Evolutionary conservation across 1,140 invertebrate species (phyloP).

Genomic region (Oryctes rhinoceros): DNA sequence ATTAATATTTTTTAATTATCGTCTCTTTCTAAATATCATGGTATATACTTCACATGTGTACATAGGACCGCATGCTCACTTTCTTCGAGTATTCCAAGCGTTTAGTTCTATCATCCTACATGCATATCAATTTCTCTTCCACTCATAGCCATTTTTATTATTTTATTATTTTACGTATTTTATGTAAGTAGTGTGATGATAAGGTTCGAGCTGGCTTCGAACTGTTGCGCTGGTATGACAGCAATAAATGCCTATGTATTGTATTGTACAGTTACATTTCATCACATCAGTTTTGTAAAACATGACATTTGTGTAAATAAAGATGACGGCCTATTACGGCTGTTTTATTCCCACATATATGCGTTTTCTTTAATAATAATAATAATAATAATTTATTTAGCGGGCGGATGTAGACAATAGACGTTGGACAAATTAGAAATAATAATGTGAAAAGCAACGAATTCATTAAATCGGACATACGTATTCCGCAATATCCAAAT

Average conservation of each 20-base stretch:
- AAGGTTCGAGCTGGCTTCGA: slow-evolving; percentile 46
- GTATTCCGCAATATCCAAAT: no score
- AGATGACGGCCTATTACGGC: slow-evolving; percentile 39
- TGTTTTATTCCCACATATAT: slow-evolving; percentile 35
- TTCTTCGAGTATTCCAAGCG: slow-evolving; percentile 10
- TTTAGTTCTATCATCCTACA: slow-evolving; percentile 20
- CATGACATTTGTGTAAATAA: slow-evolving; percentile 60
- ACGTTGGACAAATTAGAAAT: no score
- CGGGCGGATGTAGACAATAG: no score
- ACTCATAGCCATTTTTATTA: slow-evolving; percentile 29
- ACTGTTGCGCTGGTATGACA: slow-evolving; percentile 42
- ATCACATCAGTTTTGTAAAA: slow-evolving; percentile 59
- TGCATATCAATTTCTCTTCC: neutral
- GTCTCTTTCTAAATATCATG: slow-evolving; percentile 48
- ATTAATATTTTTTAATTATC: slow-evolving; percentile 41
- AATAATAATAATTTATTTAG: neutral
- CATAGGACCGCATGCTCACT: slow-evolving; percentile 15
- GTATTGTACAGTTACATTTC: slow-evolving; percentile 52
- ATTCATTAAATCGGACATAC: no score
- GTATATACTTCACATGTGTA: slow-evolving; percentile 52
- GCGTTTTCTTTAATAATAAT: neutral
- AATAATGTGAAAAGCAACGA: no score
- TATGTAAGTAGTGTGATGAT: slow-evolving; percentile 25
- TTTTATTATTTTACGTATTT: slow-evolving; percentile 35
- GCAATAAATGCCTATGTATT: slow-evolving; percentile 39